Base-by-base conservation (phyloP, 37 sponge, comb jelly and placozoan genomes). In the Beroe ovata region DNA sequence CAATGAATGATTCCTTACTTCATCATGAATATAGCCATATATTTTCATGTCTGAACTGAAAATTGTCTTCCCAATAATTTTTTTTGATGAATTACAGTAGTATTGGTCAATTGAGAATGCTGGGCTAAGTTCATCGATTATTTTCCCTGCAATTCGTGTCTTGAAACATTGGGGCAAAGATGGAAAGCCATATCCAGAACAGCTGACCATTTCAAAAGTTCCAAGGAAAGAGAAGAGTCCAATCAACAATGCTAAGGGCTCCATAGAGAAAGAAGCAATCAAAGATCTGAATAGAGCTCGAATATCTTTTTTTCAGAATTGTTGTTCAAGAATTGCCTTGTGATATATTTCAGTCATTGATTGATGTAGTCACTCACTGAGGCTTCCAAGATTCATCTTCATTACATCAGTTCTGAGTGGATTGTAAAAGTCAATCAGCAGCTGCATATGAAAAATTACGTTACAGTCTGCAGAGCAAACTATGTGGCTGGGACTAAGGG, bases 11-110 rank as follows among this genome's bases (percentile, higher is more conserved):
- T 66, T 66, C 8, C 36, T 66, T 29, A 30, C 30, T 33, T 30
- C 69, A 66, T 66, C 69, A 66, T 66, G 16, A 66, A 66, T 66
- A 14, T 29, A 66, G 34, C 69, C 69, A 32, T 18, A 14, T 18
- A 66, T 26, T 29, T 66, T 11, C 34, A 11, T 25, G 25, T 30
- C 69, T 29, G 69, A 66, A 34, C 18, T 34, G 36, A 66, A 66
- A 34, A 66, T 37, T 34, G 69, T 66, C 16, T 37, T 66, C 16
- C 69, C 69, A 66, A 66, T 33, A 34, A 29, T 30, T 11, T 66
- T 14, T 29, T 66, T 30, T 33, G 32, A 25, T 14, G 30, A 29
- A 1, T 29, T 14, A 66, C 69, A 66, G 30, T 66, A 66, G 16
- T 66, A 30, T 32, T 66, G 69, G 14, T 66, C 69, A 33, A 66